phyloP scores from a whole-genome alignment of 2,113 vertebrate genomes.

The Sylvietta virens region DNA sequence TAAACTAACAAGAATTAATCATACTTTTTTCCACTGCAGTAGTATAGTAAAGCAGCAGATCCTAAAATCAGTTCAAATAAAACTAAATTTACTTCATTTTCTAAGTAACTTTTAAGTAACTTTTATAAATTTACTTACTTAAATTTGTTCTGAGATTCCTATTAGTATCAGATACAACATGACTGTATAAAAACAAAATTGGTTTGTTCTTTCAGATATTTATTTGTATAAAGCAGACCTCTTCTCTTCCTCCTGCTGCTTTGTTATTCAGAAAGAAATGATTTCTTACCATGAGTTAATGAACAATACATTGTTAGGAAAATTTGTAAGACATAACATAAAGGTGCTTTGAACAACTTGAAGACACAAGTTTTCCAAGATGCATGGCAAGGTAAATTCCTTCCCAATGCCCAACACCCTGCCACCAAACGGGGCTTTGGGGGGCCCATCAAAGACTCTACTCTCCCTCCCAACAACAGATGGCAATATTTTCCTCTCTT shows the following conservation, averaged over 20 bases:
- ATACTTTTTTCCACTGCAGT: not conserved
- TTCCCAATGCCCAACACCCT: not conserved
- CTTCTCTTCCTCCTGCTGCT: not conserved
- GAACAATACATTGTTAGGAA: not conserved
- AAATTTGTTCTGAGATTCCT: not conserved
- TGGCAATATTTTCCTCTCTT: not conserved
- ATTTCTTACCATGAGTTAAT: not conserved
- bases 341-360: not conserved
- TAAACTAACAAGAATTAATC: not conserved
- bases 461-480: not conserved
- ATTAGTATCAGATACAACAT: not conserved
- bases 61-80: not conserved
- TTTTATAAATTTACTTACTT: not conserved
- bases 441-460: not conserved
- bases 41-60: not conserved
- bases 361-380: not conserved
- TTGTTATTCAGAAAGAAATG: not conserved
- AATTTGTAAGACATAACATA: not conserved
- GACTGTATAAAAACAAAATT: not conserved
- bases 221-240: not conserved
- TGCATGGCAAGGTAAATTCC: not conserved
- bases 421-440: not conserved
- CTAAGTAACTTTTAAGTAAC: not conserved
- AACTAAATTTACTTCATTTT: not conserved
- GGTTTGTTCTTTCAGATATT: not conserved